phyloP scores from a whole-genome alignment of 2,113 vertebrate species.

The Platysternon megacephalum region DNA sequence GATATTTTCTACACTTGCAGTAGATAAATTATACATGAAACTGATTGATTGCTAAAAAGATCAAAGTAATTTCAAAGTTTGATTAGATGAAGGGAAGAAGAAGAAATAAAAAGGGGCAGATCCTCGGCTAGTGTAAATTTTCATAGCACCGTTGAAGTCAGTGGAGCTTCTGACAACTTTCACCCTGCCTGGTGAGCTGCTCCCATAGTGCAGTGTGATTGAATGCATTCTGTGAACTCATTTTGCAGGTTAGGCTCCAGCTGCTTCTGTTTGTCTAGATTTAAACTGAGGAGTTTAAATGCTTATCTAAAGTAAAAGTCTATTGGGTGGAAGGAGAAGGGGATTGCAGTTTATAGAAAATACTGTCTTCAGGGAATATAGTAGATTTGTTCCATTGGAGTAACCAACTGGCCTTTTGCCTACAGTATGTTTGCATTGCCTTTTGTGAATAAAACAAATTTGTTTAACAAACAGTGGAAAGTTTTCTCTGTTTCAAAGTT shows the following conservation, averaged over 20 bases:
- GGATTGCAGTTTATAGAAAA: not conserved
- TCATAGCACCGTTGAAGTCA: not conserved
- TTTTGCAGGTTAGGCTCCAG: not conserved
- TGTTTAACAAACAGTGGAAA: not conserved
- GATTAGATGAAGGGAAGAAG: not conserved
- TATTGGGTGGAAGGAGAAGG: accelerated
- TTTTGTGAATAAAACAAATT: slow-evolving; percentile 6
- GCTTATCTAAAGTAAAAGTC: not conserved
- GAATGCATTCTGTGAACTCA: not conserved
- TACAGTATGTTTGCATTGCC: not conserved
- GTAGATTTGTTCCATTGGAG: not conserved
- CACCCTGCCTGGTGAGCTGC: not conserved
- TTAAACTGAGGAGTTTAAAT: not conserved
- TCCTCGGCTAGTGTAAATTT: not conserved
- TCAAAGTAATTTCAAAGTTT: not conserved
- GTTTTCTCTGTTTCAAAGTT: not conserved
- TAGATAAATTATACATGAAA: not conserved
- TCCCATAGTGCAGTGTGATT: not conserved
- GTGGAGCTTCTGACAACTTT: accelerated
- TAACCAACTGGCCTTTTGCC: not conserved
- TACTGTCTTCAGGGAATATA: not conserved
- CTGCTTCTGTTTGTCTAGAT: not conserved
- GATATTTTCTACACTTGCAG: not conserved
- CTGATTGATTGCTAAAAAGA: too few relatives aligned
- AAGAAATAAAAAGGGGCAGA: not conserved